Percentiles rank a stretch among this genome's conserved stretches.
These are phyloP conservation scores for Prorops nasuta DNA, from an alignment of 1,140 invertebrate species.

Conservation along the genomic window DNA sequence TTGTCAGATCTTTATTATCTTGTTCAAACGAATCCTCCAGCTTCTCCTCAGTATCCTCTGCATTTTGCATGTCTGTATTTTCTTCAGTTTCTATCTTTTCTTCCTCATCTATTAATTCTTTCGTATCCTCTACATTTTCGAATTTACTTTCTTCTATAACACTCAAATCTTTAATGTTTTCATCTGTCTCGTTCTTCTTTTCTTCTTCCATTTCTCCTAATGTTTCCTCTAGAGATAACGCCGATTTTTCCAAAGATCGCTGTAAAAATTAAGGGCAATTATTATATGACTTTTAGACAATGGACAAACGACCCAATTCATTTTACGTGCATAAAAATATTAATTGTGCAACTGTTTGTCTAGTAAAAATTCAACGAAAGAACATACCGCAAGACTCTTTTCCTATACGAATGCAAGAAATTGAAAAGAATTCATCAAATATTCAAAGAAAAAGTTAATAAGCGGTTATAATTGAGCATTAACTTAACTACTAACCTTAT, in stretches of 20 bases:
- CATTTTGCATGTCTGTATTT: background rate
- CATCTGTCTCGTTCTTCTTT: conserved; percentile 28
- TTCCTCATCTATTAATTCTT: conserved; percentile 33
- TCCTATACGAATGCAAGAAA: conserved; percentile 47
- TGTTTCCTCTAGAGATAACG: conserved; percentile 28
- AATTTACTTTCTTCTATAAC: conserved; percentile 29
- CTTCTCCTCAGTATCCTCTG: background rate
- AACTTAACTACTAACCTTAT: conserved; percentile 62
- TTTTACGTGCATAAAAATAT: background rate
- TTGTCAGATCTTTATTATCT: too few relatives aligned
- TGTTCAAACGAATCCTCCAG: background rate
- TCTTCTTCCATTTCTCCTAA: conserved; percentile 42
- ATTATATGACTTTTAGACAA: too few relatives aligned
- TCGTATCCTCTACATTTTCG: conserved; percentile 42
- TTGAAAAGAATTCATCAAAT: conserved; percentile 15
- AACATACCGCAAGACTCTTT: conserved; percentile 51
- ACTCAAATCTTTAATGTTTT: conserved; percentile 30
- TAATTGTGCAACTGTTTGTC: background rate
- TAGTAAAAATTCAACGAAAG: conserved; percentile 23
- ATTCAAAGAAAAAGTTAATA: conserved; percentile 5
- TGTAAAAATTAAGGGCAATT: too few relatives aligned
- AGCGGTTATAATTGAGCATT: background rate
- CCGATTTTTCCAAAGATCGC: conserved; percentile 38
- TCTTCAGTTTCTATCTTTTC: background rate
- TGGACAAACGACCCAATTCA: background rate